These are phyloP conservation scores for Holacanthella duospinosa DNA, from an alignment of 2,888 invertebrate species.

Conservation along the genomic window DNA sequence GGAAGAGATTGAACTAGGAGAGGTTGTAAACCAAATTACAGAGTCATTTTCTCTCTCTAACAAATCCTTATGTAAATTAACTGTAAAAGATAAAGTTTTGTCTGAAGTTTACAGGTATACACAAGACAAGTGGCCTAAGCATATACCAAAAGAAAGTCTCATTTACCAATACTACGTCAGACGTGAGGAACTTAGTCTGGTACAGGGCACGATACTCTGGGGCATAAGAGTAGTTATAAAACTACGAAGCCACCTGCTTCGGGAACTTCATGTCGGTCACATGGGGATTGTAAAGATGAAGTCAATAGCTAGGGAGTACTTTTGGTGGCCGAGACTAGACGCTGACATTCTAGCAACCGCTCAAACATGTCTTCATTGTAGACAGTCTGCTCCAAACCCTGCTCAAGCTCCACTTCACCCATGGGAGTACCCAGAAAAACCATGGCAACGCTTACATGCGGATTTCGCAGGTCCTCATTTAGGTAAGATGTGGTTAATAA, in stretches of 20 bases:
- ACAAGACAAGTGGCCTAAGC: conserved; percentile 11
- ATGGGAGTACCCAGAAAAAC: conserved; percentile 5
- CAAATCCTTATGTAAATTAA: too few relatives aligned
- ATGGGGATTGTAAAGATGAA: neutral
- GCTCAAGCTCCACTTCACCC: conserved; percentile 50
- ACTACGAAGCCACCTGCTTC: neutral
- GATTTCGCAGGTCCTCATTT: conserved; percentile 16
- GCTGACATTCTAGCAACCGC: neutral
- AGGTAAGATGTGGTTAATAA: conserved; percentile 20
- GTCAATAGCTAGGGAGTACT: neutral
- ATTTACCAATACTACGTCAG: neutral
- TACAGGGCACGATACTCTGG: conserved; percentile 11
- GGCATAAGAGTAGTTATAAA: neutral
- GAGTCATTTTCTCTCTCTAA: too few relatives aligned
- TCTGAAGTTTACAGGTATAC: conserved; percentile 3
- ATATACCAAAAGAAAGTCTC: too few relatives aligned
- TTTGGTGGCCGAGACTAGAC: conserved; percentile 8
- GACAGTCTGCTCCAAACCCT: conserved; percentile 62
- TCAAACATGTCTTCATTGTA: neutral
- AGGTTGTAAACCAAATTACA: too few relatives aligned
- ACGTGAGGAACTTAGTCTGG: neutral
- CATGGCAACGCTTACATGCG: neutral
- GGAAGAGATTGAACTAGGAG: too few relatives aligned
- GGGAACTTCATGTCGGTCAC: too few relatives aligned
- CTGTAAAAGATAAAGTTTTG: too few relatives aligned